Percentiles rank a stretch among this genome's conserved stretches.
Conservation (phyloP, 2,113 vertebrate species). For the Cromileptes altivelis region DNA sequence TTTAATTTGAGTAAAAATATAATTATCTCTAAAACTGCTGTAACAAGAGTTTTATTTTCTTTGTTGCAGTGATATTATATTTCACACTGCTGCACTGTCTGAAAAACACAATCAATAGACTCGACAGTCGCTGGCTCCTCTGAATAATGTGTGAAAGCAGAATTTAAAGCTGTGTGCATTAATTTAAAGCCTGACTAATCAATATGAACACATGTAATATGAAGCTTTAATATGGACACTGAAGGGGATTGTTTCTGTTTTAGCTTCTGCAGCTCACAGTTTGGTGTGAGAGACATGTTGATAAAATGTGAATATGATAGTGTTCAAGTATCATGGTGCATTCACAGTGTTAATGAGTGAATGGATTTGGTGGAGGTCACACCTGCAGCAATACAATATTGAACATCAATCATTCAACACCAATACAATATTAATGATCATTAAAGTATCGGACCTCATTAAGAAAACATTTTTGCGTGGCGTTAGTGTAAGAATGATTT, state of each 20-base stretch:
- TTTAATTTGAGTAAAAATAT: constrained; percentile 29
- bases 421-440: background rate
- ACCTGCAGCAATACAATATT: background rate
- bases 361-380: too few relatives aligned
- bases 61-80: background rate
- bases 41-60: background rate
- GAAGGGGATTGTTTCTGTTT: background rate
- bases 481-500: background rate
- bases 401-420: background rate
- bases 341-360: background rate
- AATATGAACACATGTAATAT: background rate
- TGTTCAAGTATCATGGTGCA: background rate
- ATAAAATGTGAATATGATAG: background rate
- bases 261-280: background rate
- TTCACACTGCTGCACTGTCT: constrained; percentile 3
- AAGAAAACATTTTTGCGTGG: background rate
- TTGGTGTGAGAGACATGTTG: background rate
- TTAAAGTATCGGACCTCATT: background rate
- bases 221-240: background rate
- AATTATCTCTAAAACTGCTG: constrained; percentile 28
- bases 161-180: constrained; percentile 22
- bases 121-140: background rate
- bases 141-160: constrained; percentile 23
- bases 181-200: constrained; percentile 12
- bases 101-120: constrained; percentile 42